Percentiles rank a stretch among this genome's conserved stretches.
These are phyloP conservation scores for Eulemur albifrons DNA, from an alignment of 2,797 vertebrate genomes.

Conservation along the genomic window DNA sequence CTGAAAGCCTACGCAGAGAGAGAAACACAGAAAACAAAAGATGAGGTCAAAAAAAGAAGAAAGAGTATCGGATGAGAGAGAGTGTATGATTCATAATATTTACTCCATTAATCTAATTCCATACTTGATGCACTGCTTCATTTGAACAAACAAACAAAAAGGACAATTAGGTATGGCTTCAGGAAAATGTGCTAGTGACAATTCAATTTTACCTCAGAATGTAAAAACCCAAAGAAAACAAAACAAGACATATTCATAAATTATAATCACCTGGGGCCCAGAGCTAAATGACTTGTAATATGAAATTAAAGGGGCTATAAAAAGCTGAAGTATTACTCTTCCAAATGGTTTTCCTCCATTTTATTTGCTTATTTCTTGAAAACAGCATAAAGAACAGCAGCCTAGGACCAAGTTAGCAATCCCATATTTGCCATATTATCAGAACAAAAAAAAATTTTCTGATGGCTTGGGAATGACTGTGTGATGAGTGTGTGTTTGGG, in stretches of 20 bases:
- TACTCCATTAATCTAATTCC: slow-evolving; percentile 72
- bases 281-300: background rate
- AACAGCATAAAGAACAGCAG: background rate
- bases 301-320: background rate
- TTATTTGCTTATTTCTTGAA: slow-evolving; percentile 31
- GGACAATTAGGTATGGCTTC: background rate
- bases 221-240: background rate
- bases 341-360: slow-evolving; percentile 21
- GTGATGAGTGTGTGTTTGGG: background rate
- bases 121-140: slow-evolving; percentile 44
- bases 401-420: background rate
- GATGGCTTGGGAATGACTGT: background rate
- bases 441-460: background rate
- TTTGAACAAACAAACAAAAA: slow-evolving; percentile 61
- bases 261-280: background rate
- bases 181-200: background rate
- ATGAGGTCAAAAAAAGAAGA: slow-evolving; percentile 54
- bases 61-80: slow-evolving; percentile 29
- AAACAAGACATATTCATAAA: slow-evolving; percentile 8
- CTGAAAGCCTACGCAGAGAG: slow-evolving; percentile 75
- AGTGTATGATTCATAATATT: slow-evolving; percentile 66
- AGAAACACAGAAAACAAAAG: slow-evolving; percentile 61
- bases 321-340: background rate
- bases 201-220: background rate
- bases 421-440: background rate